Base-by-base conservation (phyloP, 2,888 invertebrate species). In the Microctonus hyperodae region DNA sequence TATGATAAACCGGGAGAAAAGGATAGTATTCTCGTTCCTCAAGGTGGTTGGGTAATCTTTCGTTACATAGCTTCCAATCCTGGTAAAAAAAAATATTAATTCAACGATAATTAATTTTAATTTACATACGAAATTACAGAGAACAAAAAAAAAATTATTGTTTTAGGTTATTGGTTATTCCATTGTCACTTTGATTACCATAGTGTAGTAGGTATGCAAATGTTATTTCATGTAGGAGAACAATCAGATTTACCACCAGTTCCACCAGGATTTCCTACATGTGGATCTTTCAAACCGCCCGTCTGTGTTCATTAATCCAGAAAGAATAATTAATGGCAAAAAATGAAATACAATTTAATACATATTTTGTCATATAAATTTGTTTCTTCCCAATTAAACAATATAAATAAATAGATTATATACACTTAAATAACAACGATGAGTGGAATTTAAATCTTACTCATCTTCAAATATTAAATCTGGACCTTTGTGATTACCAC, bases 111-210 rank as follows among this genome's bases (percentile, higher is more conserved):
- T 5, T 5, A 28, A 7, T 5, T 5, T 28, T 28, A 7, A 7
- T 28, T 28, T 16, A 16, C n/a, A n/a, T 44, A n/a, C 16, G 7
- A 20, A 20, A 44, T 44, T 20, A 20, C n/a, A n/a, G n/a, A n/a
- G n/a, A n/a, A n/a, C n/a, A n/a, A n/a, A n/a, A n/a, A n/a, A n/a
- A n/a, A 33, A 37, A 10, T 74, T 13, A 70, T 86, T 86, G 67
- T 22, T 20, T n/a, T 85, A 91, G 93, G 95, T 64, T 94, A 90
- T 81, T 95, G 95, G 95, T 83, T 95, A 66, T 92, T 95, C 86
- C 96, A 96, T 82, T 96, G 96, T 81, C 96, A 96, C 85, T 94
- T 95, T 83, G 89, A 93, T 70, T 95, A 92, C 85, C 96, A 96
- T 85, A 91, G 93, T 77, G 90, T 92, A 50, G 91, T 93, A 72